Percentiles rank a stretch among this genome's conserved stretches.
Conservation (phyloP, 2,797 vertebrate species). For the Erethizon dorsatum region DNA sequence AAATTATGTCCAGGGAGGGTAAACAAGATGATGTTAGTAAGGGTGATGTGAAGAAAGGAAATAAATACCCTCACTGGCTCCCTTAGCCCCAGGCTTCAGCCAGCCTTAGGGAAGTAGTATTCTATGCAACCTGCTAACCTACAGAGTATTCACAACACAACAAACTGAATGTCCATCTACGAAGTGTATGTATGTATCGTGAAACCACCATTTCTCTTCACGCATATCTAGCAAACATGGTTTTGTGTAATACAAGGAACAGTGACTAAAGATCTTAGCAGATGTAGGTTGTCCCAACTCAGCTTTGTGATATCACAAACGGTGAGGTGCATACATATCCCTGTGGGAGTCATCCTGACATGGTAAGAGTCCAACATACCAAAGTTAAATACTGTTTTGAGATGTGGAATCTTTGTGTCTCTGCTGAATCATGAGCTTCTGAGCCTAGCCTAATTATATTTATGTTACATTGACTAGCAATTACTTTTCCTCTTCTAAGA, state of each 20-base stretch:
- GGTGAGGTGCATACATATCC: neutral
- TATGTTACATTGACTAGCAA: constrained; percentile 66
- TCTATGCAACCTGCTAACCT: neutral
- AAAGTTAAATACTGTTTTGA: constrained; percentile 53
- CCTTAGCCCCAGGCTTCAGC: neutral
- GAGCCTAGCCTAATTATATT: constrained; percentile 62
- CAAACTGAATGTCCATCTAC: constrained; percentile 50
- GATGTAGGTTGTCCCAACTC: neutral
- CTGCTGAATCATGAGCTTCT: constrained; percentile 68
- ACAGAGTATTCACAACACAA: neutral
- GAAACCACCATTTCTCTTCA: constrained; percentile 8
- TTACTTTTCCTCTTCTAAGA: constrained; percentile 76
- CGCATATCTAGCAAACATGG: neutral
- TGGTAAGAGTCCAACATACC: neutral
- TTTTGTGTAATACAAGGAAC: neutral
- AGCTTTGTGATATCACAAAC: constrained; percentile 53
- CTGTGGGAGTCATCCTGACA: neutral
- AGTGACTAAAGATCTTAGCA: neutral
- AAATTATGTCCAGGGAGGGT: neutral
- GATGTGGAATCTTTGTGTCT: neutral
- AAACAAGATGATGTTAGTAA: constrained; percentile 9
- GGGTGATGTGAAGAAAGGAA: neutral
- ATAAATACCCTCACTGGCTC: neutral
- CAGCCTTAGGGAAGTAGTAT: neutral
- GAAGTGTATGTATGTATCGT: neutral